These are phyloP conservation scores for Drosophila prostipennis DNA, from an alignment of 2,888 invertebrate species.

Conservation along the genomic window DNA sequence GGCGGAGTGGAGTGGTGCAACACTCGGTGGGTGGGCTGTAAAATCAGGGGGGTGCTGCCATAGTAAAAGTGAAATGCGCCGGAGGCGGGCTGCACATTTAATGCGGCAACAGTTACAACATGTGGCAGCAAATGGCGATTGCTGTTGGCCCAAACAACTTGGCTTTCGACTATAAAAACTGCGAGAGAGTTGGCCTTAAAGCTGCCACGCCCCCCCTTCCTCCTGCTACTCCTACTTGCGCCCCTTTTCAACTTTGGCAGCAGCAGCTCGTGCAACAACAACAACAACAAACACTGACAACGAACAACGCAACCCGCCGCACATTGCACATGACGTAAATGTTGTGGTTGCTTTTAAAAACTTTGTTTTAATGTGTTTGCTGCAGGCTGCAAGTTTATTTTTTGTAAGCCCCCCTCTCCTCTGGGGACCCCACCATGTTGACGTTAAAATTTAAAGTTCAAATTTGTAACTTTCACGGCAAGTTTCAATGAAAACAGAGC, in stretches of 20 bases:
- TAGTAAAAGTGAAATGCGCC: constrained; percentile 75
- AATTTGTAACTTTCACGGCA: constrained; percentile 37
- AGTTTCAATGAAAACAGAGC: constrained; percentile 37
- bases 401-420: constrained; percentile 9
- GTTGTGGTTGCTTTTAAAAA: constrained; percentile 76
- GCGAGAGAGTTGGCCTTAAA: constrained; percentile 61
- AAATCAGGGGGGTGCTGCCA: constrained; percentile 55
- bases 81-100: constrained; percentile 63
- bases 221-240: background rate
- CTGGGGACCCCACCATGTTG: constrained; percentile 24
- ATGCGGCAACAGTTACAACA: constrained; percentile 76
- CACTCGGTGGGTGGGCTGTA: constrained; percentile 37
- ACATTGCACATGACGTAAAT: constrained; percentile 65
- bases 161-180: constrained; percentile 72
- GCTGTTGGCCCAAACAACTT: constrained; percentile 65
- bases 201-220: constrained; percentile 50
- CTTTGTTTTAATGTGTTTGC: constrained; percentile 70
- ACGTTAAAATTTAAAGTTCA: constrained; percentile 52
- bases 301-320: constrained; percentile 46
- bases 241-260: constrained; percentile 51
- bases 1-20: background rate
- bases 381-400: constrained; percentile 40
- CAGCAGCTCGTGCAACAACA: constrained; percentile 33
- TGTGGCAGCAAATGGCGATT: constrained; percentile 72
- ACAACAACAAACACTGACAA: constrained; percentile 26